Base-by-base conservation (phyloP, 92 coral and sea anemone species). In the Blastomussa wellsi region DNA sequence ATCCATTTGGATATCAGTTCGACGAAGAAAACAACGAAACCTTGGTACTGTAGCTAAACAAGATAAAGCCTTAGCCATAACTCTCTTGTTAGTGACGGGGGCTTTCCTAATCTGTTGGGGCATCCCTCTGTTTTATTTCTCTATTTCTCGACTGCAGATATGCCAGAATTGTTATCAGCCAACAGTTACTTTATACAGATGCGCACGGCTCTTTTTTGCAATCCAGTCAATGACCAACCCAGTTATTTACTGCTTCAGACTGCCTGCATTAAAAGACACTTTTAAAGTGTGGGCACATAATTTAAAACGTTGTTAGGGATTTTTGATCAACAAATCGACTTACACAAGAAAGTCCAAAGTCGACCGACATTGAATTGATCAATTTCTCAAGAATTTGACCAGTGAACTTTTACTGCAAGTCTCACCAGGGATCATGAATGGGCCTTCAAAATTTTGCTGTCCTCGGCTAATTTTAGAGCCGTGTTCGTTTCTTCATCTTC, bases 161-260 rank as follows among this genome's bases (percentile, higher is more conserved):
- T 77, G 80, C 20, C 4, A 28, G 29, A 48, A 24, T 9, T 75
- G 79, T 39, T n/a, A 49, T 20, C 35, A 75, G 42, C 9, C 38
- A 6, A 26, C 79, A 28, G 11, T 41, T 7, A 28, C 15, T 13
- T 9, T 48, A 14, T 28, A 5, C 39, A 16, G 32, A 19, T 31
- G 35, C 37, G 12, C 19, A 32, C 37, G 19, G 24, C 31, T 49
- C 15, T 3, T 53, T 12, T 19, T 33, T 29, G 66, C 19, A 17
- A 1, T 76, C 6, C 62, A 76, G 17, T 52, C 80, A 33, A 24
- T 77, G 28, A 33, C 53, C n/a, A 77, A 77, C 68, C 80, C 80
- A 29, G 32, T 77, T 8, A 53, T 77, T 77, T 77, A 52, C 24
- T 77, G 67, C 44, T 33, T 51, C 12, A 22, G 47, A 31, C 24